Conservation (phyloP, 2,888 invertebrate species). For the Orchestes rusci region DNA sequence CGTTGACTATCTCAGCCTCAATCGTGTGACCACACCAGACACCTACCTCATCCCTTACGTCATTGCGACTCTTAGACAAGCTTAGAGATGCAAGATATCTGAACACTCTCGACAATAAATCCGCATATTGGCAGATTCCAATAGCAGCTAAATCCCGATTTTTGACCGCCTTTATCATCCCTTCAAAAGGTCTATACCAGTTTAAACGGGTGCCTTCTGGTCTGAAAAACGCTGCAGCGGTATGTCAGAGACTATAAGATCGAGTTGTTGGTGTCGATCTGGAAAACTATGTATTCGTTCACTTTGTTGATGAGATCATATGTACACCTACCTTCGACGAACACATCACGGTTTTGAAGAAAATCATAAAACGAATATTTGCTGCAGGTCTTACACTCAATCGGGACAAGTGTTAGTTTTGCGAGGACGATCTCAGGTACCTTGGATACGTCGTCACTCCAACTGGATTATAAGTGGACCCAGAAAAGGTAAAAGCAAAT, state of each 20-base stretch:
- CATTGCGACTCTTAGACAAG: neutral
- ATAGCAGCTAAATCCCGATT: neutral
- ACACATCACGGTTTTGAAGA: too few relatives aligned
- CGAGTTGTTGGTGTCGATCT: neutral
- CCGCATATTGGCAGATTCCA: slow-evolving; percentile 1
- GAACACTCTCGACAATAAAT: neutral
- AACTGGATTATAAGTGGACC: too few relatives aligned
- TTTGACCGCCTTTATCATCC: slow-evolving; percentile 2
- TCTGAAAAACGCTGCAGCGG: neutral
- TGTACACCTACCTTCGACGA: neutral
- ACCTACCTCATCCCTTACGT: neutral
- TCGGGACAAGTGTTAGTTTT: too few relatives aligned
- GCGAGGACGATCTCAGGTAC: too few relatives aligned
- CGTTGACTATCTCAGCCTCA: too few relatives aligned
- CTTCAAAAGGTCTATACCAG: neutral
- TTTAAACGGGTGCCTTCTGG: slow-evolving; percentile 5
- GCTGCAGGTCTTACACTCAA: too few relatives aligned
- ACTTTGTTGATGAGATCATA: neutral
- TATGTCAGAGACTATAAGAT: slow-evolving; percentile 2
- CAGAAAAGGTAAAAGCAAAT: too few relatives aligned
- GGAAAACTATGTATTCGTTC: neutral
- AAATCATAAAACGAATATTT: slow-evolving; percentile 2
- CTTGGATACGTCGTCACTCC: too few relatives aligned
- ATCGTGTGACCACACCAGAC: too few relatives aligned
- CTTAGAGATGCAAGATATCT: neutral